These are phyloP conservation scores for Puntigrus tetrazona DNA, from an alignment of 2,113 vertebrate genomes.

Conservation along the genomic window DNA sequence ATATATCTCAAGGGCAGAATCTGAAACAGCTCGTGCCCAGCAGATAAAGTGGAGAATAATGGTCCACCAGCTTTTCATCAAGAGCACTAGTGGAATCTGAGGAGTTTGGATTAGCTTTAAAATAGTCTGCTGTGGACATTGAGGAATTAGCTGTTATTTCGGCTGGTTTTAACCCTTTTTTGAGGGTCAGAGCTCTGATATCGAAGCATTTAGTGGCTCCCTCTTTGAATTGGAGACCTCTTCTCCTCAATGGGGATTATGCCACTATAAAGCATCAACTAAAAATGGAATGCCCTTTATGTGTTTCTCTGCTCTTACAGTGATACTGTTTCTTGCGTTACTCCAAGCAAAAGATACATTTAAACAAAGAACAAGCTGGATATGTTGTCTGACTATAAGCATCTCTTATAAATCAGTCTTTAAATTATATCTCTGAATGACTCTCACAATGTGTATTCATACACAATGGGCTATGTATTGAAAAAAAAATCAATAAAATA, in stretches of 20 bases:
- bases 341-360: neutral
- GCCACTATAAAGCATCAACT: slow-evolving; percentile 58
- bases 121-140: slow-evolving; percentile 60
- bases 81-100: slow-evolving; percentile 62
- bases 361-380: neutral
- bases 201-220: slow-evolving; percentile 53
- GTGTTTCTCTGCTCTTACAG: neutral
- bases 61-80: slow-evolving; percentile 60
- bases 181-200: slow-evolving; percentile 66
- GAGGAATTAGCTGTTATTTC: slow-evolving; percentile 71
- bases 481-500: neutral
- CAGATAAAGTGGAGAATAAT: slow-evolving; percentile 64
- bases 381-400: neutral
- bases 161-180: slow-evolving; percentile 49
- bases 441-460: neutral
- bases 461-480: too few relatives aligned
- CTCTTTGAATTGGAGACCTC: slow-evolving; percentile 45
- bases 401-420: neutral
- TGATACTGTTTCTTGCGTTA: neutral
- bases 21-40: slow-evolving; percentile 49
- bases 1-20: slow-evolving; percentile 54
- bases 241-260: slow-evolving; percentile 67
- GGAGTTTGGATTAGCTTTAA: slow-evolving; percentile 72
- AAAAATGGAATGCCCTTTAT: slow-evolving; percentile 47
- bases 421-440: neutral